Base-by-base conservation (phyloP, 2,113 vertebrate genomes). In the Heloderma charlesbogerti region DNA sequence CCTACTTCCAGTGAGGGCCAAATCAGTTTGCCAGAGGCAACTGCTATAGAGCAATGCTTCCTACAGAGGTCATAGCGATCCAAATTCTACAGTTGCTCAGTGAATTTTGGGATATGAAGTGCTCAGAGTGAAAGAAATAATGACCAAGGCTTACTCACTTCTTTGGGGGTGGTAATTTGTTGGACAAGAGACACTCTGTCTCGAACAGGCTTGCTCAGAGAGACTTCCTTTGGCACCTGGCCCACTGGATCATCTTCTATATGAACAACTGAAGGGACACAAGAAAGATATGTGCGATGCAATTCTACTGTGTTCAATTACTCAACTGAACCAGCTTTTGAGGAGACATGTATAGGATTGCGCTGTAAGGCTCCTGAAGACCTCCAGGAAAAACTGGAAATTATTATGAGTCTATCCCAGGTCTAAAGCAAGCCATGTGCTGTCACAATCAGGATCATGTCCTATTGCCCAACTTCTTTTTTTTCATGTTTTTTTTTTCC, bases 131-230 rank as follows among this genome's bases (percentile, higher is more conserved):
- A 12, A 40, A 60, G 18, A 20, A 84, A 77, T 48, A 13, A 40
- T 20, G 8, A 60, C 37, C 2, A 0, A 0, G 27, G 16, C 12
- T 79, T 66, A 94, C 97, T 97, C 94, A 98, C 98, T 72, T 95
- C 90, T 93, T 94, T 95, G 82, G 98, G 96, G 54, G 94, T 94
- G 84, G 95, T 96, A 82, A 95, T 96, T 93, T 97, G 98, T 54
- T 97, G 97, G 90, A 94, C 20, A 3, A 98, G 96, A 54, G 97
- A 96, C 77, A 96, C 92, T 3, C 92, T 88, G 92, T 98, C 97
- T 86, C 95, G 94, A 31, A 96, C 92, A 1, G 97, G 89, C 95
- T 97, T 97, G 90, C 97, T 97, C 88, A 97, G 75, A 0, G 22
- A 93, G 91, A 95, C 97, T 0, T 57, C 85, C 37, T 57, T 90